Evolutionary conservation across 2,888 invertebrate genomes (phyloP), one percentile per base, ranked within the genome.

Genomic region (Pedicia rivosa): DNA sequence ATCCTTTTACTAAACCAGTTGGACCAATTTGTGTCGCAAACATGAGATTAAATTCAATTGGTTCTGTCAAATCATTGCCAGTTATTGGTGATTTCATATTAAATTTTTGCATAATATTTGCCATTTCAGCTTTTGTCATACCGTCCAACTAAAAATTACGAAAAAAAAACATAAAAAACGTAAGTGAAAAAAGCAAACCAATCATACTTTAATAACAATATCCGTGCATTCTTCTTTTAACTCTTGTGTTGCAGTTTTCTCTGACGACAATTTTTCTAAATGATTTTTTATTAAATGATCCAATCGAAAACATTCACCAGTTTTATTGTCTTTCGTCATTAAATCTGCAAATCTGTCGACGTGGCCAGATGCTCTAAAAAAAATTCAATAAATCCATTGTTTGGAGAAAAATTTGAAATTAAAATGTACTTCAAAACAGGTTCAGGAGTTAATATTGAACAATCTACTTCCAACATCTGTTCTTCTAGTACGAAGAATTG

Each of bases 21-120:
- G 98, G 98, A 14, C 98, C 98, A 53, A 98, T 98, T 57, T 86
- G 86, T 0, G 95, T 97, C 38, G 79, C 84, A 64, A 99, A 99
- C 98, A 99, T 99, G 16, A 99, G 72, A 63, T 99, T 99, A 57
- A 99, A 99, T 53, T 97, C 92, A 46, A 97, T 81, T 0, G 98
- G 95, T 48, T 94, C 92, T 1, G 86, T 76, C 9, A 99, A 66
- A 39, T 94, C 88, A 63, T 97, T 98, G 38, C 87, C 88, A 48
- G 92, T 92, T 14, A 87, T 63, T 0, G 98, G 98, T 2, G 95
- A 92, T 54, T 90, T 94, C 72, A 99, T 94, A 40, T 80, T 68
- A 56, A 78, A 97, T 54, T 86, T 81, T 42, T 68, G 65, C 63
- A 99, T 68, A n/a, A 92, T 67, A 7, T 64, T 72, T 34, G 75